Base-by-base conservation (phyloP, 2,888 invertebrate species). In the Acleris cristana region DNA sequence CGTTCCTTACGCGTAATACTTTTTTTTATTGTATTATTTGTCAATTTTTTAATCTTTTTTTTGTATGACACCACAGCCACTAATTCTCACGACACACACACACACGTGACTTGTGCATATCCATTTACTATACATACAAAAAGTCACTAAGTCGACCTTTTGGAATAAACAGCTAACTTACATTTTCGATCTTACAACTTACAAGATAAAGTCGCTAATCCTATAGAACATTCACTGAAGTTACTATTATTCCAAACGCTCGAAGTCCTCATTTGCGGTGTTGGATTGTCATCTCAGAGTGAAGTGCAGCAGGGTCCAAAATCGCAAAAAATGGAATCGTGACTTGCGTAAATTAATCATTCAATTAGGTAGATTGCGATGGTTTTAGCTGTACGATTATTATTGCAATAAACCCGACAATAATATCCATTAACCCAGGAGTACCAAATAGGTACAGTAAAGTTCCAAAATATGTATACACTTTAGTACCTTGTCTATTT, bases 61-160 rank as follows among this genome's bases (percentile, higher is more conserved):
- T 80, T 80, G 81, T 88, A 91, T 91, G 91, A 89, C 91, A 91
- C 90, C 85, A 87, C 81, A 83, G 91, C 92, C 92, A 89, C 83
- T 80, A 82, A 80, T 74, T 74, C 74, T 80, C 79, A 82, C 79
- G 79, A 83, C 83, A 85, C 82, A 82, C 85, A 82, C 85, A 80
- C 80, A 78, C 82, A 73, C 66, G 73, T 76, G 73, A 74, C 73
- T 73, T 69, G 67, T 54, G 63, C 67, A 62, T 57, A 34, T 58
- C 26, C 21, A 30, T 54, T 26, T 6, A 23, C 26, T n/a, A 52
- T 52, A 52, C 10, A 21, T 14, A 52, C 56, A 40, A 19, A 56
- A 56, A 56, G 23, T 55, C 19, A 30, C 18, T 34, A 34, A 34
- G 19, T 21, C 14, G 21, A 40, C 19, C 40, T 44, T 44, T 40